Percentiles rank a stretch among this genome's conserved stretches.
Conservation (phyloP, 2,797 vertebrate genomes). For the Paguma larvata region DNA sequence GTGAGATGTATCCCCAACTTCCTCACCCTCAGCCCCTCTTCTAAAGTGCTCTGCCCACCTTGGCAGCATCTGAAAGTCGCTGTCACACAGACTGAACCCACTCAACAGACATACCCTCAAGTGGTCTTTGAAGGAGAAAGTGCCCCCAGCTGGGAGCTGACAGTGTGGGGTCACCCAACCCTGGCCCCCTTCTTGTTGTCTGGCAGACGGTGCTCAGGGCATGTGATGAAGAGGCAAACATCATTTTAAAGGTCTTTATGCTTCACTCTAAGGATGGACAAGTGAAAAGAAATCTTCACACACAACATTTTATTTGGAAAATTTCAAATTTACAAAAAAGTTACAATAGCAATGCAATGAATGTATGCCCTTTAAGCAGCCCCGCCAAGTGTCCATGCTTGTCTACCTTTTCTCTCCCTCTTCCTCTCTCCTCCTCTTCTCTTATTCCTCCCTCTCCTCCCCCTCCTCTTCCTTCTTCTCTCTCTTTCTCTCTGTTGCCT, state of each 20-base stretch:
- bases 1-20: neutral
- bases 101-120: neutral
- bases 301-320: neutral
- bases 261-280: neutral
- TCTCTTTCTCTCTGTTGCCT: neutral
- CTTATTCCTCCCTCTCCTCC: neutral
- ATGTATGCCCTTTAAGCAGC: neutral
- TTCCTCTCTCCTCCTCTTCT: neutral
- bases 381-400: neutral
- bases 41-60: too few species aligned
- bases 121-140: neutral
- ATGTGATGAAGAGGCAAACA: neutral
- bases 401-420: neutral
- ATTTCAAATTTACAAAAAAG: conserved; percentile 22
- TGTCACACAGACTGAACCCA: neutral
- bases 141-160: neutral
- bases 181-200: rapidly evolving
- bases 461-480: neutral
- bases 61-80: neutral
- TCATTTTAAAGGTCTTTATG: neutral
- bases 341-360: neutral
- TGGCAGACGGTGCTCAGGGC: neutral
- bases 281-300: neutral
- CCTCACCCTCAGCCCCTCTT: neutral
- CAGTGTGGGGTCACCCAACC: rapidly evolving